A percentile compares a stretch with the other conserved stretches of the same genome.
Conservation (phyloP, 2,113 vertebrate species). For the Carlito syrichta region DNA sequence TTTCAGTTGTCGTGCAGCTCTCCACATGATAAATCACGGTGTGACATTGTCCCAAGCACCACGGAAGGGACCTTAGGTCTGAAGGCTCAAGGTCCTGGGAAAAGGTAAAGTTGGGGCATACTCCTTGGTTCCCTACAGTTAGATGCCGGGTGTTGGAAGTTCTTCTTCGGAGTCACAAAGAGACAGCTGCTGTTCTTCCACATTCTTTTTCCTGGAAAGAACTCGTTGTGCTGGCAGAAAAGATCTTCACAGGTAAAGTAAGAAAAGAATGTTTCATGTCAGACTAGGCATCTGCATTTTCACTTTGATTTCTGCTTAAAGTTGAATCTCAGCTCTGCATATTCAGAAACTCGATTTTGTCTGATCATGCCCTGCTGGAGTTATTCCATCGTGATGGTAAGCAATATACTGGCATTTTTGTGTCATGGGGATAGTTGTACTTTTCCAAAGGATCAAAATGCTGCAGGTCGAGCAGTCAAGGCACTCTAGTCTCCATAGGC, state of each 20-base stretch:
- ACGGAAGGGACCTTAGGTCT: not conserved
- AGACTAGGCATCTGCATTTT: not conserved
- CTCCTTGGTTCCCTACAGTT: not conserved
- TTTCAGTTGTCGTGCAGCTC: not conserved
- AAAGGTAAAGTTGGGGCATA: rapidly evolving
- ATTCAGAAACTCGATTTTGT: not conserved
- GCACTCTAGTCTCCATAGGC: not conserved
- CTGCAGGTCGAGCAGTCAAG: not conserved
- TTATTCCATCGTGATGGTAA: not conserved
- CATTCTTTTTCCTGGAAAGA: not conserved
- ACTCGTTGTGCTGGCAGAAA: not conserved
- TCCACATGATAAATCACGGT: not conserved
- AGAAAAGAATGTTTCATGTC: not conserved
- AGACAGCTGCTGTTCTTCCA: not conserved
- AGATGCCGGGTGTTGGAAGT: not conserved
- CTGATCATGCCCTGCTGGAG: not conserved
- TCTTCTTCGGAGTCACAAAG: not conserved
- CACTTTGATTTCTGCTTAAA: not conserved
- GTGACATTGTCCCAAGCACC: not conserved
- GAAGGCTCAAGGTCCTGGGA: not conserved
- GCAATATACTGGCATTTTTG: not conserved
- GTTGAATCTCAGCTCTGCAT: not conserved
- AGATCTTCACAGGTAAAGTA: not conserved
- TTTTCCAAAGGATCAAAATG: not conserved
- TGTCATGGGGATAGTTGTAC: not conserved